Conservation (phyloP, 2,113 vertebrate species). For the Copsychus sechellarum region DNA sequence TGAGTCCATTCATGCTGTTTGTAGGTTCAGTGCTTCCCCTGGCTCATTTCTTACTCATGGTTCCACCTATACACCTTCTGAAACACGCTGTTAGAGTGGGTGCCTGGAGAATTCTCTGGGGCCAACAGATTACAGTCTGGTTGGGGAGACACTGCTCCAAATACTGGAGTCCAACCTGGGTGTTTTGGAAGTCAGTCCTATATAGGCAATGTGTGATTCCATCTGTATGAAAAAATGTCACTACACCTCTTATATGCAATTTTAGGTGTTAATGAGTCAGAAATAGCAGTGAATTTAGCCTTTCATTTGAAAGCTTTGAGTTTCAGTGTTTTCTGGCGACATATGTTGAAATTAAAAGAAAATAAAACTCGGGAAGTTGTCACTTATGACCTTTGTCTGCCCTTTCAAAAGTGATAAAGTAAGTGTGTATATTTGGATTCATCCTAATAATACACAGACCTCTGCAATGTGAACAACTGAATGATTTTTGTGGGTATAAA, state of each 20-base stretch:
- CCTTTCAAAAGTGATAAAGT: slow-evolving; percentile 42
- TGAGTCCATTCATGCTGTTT: neutral
- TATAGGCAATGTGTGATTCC: neutral
- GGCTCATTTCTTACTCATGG: neutral
- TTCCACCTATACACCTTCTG: neutral
- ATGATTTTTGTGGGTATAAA: neutral
- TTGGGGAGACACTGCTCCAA: neutral
- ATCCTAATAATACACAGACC: neutral
- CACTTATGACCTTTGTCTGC: slow-evolving; percentile 33
- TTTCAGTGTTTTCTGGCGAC: neutral
- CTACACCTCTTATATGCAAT: neutral
- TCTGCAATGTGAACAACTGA: neutral
- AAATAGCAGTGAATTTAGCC: neutral
- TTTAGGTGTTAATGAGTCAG: neutral
- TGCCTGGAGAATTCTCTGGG: neutral
- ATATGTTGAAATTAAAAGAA: slow-evolving; percentile 14
- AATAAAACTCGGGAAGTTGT: slow-evolving; percentile 31
- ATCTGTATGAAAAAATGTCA: neutral
- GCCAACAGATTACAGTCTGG: accelerated
- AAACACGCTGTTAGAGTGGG: neutral
- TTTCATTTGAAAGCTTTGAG: neutral
- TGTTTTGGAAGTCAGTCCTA: neutral
- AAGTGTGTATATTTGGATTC: slow-evolving; percentile 19
- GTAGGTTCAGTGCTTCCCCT: neutral
- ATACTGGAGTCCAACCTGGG: neutral